phyloP scores from a whole-genome alignment of 2,888 invertebrate species.

The Calliopum simillimum region DNA sequence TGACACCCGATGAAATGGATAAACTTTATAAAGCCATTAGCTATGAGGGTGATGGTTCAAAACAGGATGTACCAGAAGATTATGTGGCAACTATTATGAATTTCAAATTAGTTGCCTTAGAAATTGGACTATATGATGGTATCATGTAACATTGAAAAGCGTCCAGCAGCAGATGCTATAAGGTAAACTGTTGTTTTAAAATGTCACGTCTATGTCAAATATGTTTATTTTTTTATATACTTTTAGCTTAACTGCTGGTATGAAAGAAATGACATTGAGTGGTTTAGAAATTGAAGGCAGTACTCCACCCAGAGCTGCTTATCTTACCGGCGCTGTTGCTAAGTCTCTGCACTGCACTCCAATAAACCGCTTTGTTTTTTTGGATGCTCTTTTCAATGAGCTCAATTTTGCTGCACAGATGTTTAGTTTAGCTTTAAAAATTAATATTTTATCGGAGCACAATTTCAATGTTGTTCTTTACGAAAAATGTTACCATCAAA shows the following conservation, averaged over 20 bases:
- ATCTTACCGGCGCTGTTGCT: too few species aligned
- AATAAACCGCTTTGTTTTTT: too few species aligned
- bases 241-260: slow-evolving; percentile 74
- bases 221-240: slow-evolving; percentile 1
- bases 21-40: slow-evolving; percentile 96
- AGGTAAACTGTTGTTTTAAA: slow-evolving; percentile 69
- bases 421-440: too few species aligned
- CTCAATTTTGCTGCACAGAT: too few species aligned
- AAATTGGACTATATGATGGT: slow-evolving; percentile 79
- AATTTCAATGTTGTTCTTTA: too few species aligned
- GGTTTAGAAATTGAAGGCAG: slow-evolving; percentile 75
- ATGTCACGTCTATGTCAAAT: neutral
- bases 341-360: too few species aligned
- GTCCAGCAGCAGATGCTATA: slow-evolving; percentile 83
- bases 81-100: slow-evolving; percentile 83
- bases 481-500: too few species aligned
- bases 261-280: slow-evolving; percentile 77
- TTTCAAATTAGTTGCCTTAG: slow-evolving; percentile 81
- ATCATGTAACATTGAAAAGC: slow-evolving; percentile 75
- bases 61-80: slow-evolving; percentile 75
- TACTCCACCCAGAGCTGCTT: slow-evolving; percentile 75
- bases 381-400: too few species aligned
- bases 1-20: slow-evolving; percentile 92
- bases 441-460: too few species aligned
- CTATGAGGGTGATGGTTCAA: slow-evolving; percentile 89